phyloP scores from a whole-genome alignment of 1,140 invertebrate genomes.

The Sinella curviseta region DNA sequence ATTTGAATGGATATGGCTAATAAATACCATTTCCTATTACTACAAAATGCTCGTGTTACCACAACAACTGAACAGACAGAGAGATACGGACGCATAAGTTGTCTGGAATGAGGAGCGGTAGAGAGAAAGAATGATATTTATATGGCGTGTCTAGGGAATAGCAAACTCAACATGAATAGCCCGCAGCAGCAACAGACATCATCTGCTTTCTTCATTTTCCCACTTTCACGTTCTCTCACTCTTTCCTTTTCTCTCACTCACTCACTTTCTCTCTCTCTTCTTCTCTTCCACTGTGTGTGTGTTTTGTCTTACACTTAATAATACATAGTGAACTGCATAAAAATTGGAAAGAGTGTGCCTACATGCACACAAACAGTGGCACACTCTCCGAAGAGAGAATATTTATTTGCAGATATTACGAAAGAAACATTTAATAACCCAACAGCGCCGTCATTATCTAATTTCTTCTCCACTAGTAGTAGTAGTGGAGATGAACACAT shows the following conservation, averaged over 20 bases:
- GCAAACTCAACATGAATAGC: background rate
- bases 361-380: background rate
- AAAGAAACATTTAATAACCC: background rate
- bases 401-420: background rate
- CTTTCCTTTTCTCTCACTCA: no score
- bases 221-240: no score
- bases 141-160: background rate
- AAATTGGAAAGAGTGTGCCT: background rate
- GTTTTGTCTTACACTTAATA: background rate
- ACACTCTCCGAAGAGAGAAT: background rate
- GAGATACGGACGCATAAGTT: no score
- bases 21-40: background rate
- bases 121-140: no score
- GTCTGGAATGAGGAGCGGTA: no score
- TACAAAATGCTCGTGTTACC: no score
- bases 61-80: no score
- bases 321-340: background rate
- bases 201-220: constrained; percentile 11
- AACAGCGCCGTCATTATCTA: background rate
- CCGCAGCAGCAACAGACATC: background rate
- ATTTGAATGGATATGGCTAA: background rate
- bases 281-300: background rate
- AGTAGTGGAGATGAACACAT: background rate
- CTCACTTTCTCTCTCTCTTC: no score
- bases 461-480: no score